Base-by-base conservation (phyloP, 2,113 vertebrate genomes). In the Okapia johnstoni region DNA sequence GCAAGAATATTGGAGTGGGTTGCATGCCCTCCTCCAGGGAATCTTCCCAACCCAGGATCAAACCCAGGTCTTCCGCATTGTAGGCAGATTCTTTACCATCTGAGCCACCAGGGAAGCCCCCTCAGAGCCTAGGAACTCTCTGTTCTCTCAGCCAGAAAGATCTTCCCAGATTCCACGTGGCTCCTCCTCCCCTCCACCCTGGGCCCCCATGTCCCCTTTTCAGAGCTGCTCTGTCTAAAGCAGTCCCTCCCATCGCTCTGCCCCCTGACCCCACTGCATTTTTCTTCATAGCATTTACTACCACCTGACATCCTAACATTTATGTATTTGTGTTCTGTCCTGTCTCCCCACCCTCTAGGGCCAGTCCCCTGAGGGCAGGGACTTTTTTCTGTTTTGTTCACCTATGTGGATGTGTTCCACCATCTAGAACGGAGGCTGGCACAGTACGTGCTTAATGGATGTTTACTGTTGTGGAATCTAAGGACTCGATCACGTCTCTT, bases 171-270 rank as follows among this genome's bases (percentile, higher is more conserved):
- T 43, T 15, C n/a, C 16, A 12, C 6, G 1, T 1, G 33, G 2
- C 61, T 83, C 55, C 55, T 14, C 12, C 54, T 55, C 40, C 23
- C 66, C 46, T 23, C 84, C 70, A n/a, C 28, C 15, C 58, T 30
- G 28, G 48, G 58, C 4, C 19, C 58, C 6, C 0, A 0, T 0
- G 4, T 7, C 55, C 85, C 85, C 55, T n/a, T 55, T 13, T 28
- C 73, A 84, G 17, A 52, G 61, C 40, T 3, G 5, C 48, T 46
- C 19, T 5, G 2, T 33, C 52, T 14, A 48, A 36, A 25, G 43
- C 4, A 63, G 30, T 4, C 12, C 17, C 13, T 36, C 26, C 25
- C 28, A 28, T 28, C 0, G 0, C n/a, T 19, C 58, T 23, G 3
- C 2, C 23, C 85, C 52, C 6, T 28, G 25, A 16, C 43, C 40